These are phyloP conservation scores for Actinernus sp. DNA, from an alignment of 92 coral and sea anemone genomes.

Conservation along the genomic window DNA sequence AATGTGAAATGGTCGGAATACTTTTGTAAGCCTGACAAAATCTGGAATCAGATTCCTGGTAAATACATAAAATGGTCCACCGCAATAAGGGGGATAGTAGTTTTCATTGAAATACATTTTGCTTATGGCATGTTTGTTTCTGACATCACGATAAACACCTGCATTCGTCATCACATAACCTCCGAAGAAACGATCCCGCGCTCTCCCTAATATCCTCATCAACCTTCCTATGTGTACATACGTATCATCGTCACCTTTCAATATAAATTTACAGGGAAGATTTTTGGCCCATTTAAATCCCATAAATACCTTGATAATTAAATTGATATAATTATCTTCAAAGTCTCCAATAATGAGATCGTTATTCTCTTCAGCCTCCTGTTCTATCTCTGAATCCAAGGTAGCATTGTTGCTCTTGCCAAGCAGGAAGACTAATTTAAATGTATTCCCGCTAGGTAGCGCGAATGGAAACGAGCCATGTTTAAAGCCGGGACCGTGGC, in stretches of 20 bases:
- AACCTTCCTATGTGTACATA: constrained; percentile 43
- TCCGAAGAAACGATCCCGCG: constrained; percentile 54
- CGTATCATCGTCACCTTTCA: constrained; percentile 68
- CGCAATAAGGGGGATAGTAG: constrained; percentile 58
- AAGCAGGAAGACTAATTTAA: constrained; percentile 41
- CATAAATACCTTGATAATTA: constrained; percentile 66
- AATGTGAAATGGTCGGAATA: constrained; percentile 39
- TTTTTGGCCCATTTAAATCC: constrained; percentile 56
- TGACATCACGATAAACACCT: constrained; percentile 36
- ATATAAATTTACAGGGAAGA: constrained; percentile 23
- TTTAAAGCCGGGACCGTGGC: constrained; percentile 7
- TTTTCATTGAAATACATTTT: constrained; percentile 25
- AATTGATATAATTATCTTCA: constrained; percentile 33
- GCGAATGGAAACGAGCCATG: constrained; percentile 21
- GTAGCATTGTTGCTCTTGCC: constrained; percentile 31
- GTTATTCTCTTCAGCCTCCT: constrained; percentile 41
- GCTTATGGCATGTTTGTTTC: constrained; percentile 52
- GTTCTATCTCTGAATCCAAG: constrained; percentile 20
- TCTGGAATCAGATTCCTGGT: constrained; percentile 43
- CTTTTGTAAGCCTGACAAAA: constrained; percentile 27
- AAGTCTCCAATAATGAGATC: constrained; percentile 66
- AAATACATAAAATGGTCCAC: constrained; percentile 53
- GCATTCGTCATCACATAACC: constrained; percentile 47
- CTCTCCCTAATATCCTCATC: constrained; percentile 27
- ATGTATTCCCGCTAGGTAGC: not conserved